Base-by-base conservation (phyloP, 1,140 invertebrate species). In the Oncopodura yosiiana region DNA sequence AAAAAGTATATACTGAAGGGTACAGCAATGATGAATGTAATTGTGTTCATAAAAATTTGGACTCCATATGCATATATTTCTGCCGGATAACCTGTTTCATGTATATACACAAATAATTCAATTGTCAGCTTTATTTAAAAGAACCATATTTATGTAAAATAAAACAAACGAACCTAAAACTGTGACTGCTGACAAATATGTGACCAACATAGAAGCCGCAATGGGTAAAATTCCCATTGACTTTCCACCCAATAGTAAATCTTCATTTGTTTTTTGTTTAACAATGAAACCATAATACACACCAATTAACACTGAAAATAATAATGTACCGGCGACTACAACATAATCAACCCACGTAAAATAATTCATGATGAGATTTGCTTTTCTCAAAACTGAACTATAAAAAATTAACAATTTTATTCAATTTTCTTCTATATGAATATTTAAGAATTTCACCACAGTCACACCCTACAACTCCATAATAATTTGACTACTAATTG, bases 251-350 rank as follows among this genome's bases (percentile, higher is more conserved):
- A 62, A 29, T 2, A 64, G 50, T 12, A 64, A 43, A 38, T 64
- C 63, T 41, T 62, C 57, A 36, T 55, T 54, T 19, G 60, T 62
- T 30, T 24, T 4, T 45, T 64, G 62, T 36, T 61, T 64, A 2
- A 56, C 45, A 26, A 45, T 27, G 8, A 62, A 0, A n/a, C 37
- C 60, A 55, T 62, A 64, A 36, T 64, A 64, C 3, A 62, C 5
- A n/a, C 63, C 63, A 39, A 64, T 64, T 36, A 64, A 38, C 30
- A 60, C 12, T 3, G 63, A 64, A 39, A 64, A 57, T 12, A 62
- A 19, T 14, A 64, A 32, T 1, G 63, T 64, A 24, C 29, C 60
- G 6, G 6, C 49, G 12, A 64, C 57, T 0, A 64, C 54, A 12
- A 16, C 12, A 46, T 64, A 62, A 30, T 62, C 60, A 5, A 60